A percentile compares a stretch with the other conserved stretches of the same genome.
These are phyloP conservation scores for Strigamia maritima DNA, from an alignment of 2,888 invertebrate species.

Conservation along the genomic window DNA sequence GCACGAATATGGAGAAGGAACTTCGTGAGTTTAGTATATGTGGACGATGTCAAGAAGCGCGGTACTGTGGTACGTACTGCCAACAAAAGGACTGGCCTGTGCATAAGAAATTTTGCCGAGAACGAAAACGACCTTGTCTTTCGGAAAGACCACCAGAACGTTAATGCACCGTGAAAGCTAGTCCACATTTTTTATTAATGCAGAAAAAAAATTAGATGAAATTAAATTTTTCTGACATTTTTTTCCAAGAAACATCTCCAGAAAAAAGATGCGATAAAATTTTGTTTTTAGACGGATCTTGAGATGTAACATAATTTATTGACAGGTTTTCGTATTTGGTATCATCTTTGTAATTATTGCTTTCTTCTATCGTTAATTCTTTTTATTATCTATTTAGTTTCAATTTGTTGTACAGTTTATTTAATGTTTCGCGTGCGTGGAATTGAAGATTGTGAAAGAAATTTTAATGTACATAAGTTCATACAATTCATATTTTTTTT, in stretches of 20 bases:
- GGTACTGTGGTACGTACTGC: constrained; percentile 55
- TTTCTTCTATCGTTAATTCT: not conserved
- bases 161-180: constrained; percentile 43
- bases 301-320: constrained; percentile 36
- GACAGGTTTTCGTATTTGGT: constrained; percentile 22
- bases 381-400: constrained; percentile 22
- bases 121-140: constrained; percentile 48
- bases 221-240: not conserved
- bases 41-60: constrained; percentile 55
- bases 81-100: constrained; percentile 56
- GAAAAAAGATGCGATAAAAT: not conserved
- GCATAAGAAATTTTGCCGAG: constrained; percentile 55
- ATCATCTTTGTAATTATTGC: constrained; percentile 8
- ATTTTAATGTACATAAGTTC: constrained; percentile 8
- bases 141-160: constrained; percentile 50
- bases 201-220: not conserved
- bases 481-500: not conserved
- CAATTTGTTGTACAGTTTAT: constrained; percentile 7
- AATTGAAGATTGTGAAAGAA: not conserved
- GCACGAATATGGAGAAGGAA: constrained; percentile 56
- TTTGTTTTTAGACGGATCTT: not conserved
- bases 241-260: not conserved
- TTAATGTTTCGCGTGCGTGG: not conserved
- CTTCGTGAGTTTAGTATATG: constrained; percentile 57
- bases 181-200: constrained; percentile 28